These are phyloP conservation scores for Laticauda colubrina DNA, from an alignment of 2,113 vertebrate species.

Conservation along the genomic window DNA sequence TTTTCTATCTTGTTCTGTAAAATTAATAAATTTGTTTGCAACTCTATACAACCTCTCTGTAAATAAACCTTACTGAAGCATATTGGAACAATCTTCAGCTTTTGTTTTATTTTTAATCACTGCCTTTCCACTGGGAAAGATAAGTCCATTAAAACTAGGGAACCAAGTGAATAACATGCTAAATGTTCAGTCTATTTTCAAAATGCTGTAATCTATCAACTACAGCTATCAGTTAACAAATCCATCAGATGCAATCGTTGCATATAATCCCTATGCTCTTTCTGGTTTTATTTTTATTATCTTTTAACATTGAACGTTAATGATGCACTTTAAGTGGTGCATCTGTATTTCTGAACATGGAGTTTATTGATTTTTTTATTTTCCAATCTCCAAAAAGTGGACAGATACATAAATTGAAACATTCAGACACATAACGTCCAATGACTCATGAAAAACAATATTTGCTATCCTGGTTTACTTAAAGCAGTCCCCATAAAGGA, in stretches of 20 bases:
- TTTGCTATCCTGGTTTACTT: background rate
- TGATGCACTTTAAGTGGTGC: background rate
- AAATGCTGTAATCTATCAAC: background rate
- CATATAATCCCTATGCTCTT: background rate
- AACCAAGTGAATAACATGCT: background rate
- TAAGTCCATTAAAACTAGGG: constrained; percentile 14
- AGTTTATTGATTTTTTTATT: background rate
- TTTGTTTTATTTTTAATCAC: background rate
- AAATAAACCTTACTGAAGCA: background rate
- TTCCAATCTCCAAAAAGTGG: background rate
- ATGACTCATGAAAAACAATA: background rate
- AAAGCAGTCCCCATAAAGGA: background rate
- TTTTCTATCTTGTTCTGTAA: background rate
- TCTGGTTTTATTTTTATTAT: background rate
- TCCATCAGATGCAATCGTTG: background rate
- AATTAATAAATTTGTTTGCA: background rate
- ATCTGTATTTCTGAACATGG: background rate
- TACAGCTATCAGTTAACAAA: constrained; percentile 9
- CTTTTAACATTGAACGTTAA: background rate
- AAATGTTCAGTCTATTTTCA: constrained; percentile 4
- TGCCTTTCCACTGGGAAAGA: background rate
- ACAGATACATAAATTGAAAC: background rate
- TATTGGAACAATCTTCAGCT: background rate
- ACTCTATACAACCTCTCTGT: background rate
- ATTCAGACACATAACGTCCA: background rate